Evolutionary conservation across 2,888 invertebrate species (phyloP).

Genomic region (Cheilosia pagana): DNA sequence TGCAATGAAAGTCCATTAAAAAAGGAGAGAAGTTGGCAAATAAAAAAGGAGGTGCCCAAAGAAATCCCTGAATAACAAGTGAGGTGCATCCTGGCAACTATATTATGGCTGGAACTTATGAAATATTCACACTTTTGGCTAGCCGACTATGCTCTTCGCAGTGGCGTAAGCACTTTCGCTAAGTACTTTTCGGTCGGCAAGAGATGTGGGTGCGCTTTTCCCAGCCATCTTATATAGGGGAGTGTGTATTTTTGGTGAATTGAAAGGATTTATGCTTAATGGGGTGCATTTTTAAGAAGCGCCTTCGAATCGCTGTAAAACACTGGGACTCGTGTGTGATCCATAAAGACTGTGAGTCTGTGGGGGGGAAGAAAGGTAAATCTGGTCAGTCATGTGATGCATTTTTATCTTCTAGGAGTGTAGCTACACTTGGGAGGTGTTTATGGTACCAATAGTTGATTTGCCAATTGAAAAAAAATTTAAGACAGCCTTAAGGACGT

Average conservation of each 20-base stretch:
- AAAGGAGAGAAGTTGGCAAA: conserved; percentile 10
- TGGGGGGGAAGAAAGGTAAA: too few relatives aligned
- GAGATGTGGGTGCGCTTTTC: conserved; percentile 16
- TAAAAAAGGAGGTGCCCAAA: conserved; percentile 12
- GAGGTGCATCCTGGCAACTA: conserved; percentile 42
- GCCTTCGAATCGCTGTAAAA: conserved; percentile 34
- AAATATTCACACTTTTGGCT: conserved; percentile 70
- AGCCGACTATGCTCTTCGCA: conserved; percentile 51
- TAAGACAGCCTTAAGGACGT: too few relatives aligned
- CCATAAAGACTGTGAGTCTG: conserved; percentile 4
- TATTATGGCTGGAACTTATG: conserved; percentile 51
- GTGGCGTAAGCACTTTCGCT: conserved; percentile 67
- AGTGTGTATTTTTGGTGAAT: conserved; percentile 3
- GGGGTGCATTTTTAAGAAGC: conserved; percentile 43
- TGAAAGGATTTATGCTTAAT: conserved; percentile 24
- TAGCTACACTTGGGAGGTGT: too few relatives aligned
- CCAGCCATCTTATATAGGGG: not conserved
- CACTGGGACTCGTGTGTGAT: conserved; percentile 26
- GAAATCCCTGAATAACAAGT: conserved; percentile 61
- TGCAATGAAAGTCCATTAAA: conserved; percentile 74
- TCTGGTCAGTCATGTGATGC: too few relatives aligned
- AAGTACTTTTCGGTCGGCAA: conserved; percentile 45
- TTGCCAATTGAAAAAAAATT: too few relatives aligned
- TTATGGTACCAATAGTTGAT: too few relatives aligned
- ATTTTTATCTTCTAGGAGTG: too few relatives aligned